phyloP scores from a whole-genome alignment of 2,113 vertebrate genomes.

The Myiozetetes cayanensis region DNA sequence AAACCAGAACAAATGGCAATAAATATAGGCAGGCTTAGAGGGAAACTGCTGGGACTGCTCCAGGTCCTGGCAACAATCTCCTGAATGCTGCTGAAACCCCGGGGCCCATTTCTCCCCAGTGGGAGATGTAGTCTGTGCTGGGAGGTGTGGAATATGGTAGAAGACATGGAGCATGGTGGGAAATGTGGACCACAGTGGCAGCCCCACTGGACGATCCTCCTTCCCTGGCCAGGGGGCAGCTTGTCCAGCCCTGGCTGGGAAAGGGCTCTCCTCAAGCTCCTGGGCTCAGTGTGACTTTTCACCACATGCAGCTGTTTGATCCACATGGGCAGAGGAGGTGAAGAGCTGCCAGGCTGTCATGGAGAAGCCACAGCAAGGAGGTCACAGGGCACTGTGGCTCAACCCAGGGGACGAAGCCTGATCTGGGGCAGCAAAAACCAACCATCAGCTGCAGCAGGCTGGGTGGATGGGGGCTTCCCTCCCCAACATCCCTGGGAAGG shows the following conservation, averaged over 20 bases:
- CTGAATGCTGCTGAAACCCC: neutral
- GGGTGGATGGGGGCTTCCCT: neutral
- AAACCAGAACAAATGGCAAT: constrained; percentile 27
- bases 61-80: fast-evolving
- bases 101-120: neutral
- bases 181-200: neutral
- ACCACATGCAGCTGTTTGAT: neutral
- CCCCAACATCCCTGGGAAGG: neutral
- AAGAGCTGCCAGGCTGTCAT: fast-evolving
- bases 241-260: fast-evolving
- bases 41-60: neutral
- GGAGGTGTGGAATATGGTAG: neutral
- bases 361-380: neutral
- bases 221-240: neutral
- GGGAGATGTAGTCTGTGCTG: neutral
- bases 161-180: neutral
- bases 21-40: neutral
- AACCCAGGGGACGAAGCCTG: neutral
- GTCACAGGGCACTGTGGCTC: neutral
- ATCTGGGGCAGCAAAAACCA: neutral
- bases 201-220: neutral
- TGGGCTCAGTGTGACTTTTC: fast-evolving
- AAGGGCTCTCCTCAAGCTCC: neutral
- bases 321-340: neutral
- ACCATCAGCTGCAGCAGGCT: fast-evolving